Evolutionary conservation across 2,797 vertebrate genomes (phyloP).

Genomic region (Coranthus polyacanthus): DNA sequence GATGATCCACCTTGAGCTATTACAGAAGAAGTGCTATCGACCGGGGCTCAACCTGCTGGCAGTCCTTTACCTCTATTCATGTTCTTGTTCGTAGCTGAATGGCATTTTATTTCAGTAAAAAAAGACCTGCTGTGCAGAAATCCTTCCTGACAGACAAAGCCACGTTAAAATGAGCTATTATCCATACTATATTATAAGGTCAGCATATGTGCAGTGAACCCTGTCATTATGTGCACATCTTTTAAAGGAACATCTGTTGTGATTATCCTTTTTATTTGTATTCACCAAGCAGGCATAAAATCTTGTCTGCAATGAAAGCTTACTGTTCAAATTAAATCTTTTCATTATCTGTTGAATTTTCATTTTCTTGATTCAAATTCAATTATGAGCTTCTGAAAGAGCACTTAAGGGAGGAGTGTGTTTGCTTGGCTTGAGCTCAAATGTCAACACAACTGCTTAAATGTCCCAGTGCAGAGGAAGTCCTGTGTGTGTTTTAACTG

Average conservation of each 20-base stretch:
- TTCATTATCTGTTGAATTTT: neutral
- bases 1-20: neutral
- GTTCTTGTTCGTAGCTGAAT: neutral
- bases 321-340: slow-evolving; percentile 2
- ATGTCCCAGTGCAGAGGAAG: too few species aligned
- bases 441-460: too few species aligned
- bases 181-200: neutral
- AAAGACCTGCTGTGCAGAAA: neutral
- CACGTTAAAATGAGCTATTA: neutral
- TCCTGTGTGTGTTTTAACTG: too few species aligned
- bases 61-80: neutral
- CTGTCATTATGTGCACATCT: neutral
- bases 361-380: neutral
- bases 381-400: too few species aligned
- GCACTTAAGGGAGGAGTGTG: too few species aligned
- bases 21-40: neutral
- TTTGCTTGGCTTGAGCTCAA: too few species aligned
- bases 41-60: too few species aligned
- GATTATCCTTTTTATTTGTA: neutral
- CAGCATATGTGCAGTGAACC: neutral
- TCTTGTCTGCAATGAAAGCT: neutral
- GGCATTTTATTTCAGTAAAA: neutral
- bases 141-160: neutral
- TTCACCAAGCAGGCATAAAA: neutral
- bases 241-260: neutral